These are phyloP conservation scores for Nasonia longicornis DNA, from an alignment of 1,140 invertebrate species.

Conservation along the genomic window DNA sequence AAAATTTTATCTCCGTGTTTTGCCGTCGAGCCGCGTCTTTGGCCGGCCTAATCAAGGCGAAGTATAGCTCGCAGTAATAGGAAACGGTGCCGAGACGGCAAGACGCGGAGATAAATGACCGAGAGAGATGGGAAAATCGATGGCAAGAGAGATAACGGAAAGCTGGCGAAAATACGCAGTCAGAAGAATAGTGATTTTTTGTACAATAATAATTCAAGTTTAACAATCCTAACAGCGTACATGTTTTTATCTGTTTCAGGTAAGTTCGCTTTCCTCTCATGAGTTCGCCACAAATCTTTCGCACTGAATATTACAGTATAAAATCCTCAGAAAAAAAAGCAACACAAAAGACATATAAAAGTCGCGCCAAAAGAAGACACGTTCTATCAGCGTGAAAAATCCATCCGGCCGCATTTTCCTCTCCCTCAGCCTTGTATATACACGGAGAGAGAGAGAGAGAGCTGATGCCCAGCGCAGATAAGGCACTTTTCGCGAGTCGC, in stretches of 20 bases:
- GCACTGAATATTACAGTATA: no score
- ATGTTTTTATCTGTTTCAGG: no score
- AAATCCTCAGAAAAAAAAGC: no score
- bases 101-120: not conserved
- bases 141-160: not conserved
- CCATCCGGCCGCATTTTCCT: not conserved
- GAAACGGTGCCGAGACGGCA: not conserved
- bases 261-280: no score
- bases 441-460: not conserved
- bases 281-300: no score
- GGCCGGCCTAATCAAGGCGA: constrained; percentile 4
- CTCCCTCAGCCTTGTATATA: not conserved
- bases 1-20: constrained; percentile 10
- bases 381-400: not conserved
- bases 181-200: not conserved
- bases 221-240: no score
- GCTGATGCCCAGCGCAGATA: not conserved
- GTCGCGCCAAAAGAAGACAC: not conserved
- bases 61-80: constrained; percentile 4
- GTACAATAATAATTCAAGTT: not conserved
- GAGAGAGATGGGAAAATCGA: not conserved
- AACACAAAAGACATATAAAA: no score
- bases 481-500: constrained; percentile 16
- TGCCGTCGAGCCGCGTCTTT: not conserved
- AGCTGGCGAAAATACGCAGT: not conserved